Evolutionary conservation across 2,888 invertebrate species (phyloP), one percentile per base, ranked within the genome.

Genomic region (Agrypnus murinus): DNA sequence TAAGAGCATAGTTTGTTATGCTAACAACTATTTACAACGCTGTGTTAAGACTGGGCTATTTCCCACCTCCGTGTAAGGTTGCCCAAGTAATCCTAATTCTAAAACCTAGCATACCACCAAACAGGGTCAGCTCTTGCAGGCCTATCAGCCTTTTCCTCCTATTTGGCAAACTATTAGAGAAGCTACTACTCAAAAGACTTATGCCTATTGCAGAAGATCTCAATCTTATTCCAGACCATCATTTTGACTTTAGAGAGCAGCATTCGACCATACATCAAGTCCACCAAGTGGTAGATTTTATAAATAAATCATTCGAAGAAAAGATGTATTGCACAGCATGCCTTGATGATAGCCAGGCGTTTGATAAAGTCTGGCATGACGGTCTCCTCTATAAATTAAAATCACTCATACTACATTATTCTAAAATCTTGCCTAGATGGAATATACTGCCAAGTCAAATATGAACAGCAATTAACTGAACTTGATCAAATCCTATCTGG

Each of bases 321-420:
- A 36, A 36, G n/a, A 36, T 36, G 36, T 36, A 36, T 36, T 36
- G 36, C 36, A 36, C 36, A 36, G 36, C 36, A 36, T 36, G 7
- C 7, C 10, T 36, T 36, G 36, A 36, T 36, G 36, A 10, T 36
- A 36, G 36, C 36, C 36, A 36, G 36, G 36, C 36, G 7, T 36
- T 36, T 36, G 36, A 36, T 36, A 36, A 36, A 36, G 36, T 36
- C 10, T 36, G 36, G 7, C 36, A 36, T 36, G 10, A 36, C 10
- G 36, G 36, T 36, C 36, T 36, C 36, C 36, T 10, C 36, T 36
- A 36, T 36, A 36, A 36, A 36, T 36, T 36, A 36, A 36, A 36
- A 36, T 36, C 36, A 7, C 10, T 36, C 7, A 7, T 36, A 36
- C n/a, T n/a, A n/a, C n/a, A n/a, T n/a, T n/a, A n/a, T n/a, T 36